A percentile compares a stretch with the other conserved stretches of the same genome.
phyloP scores from a whole-genome alignment of 2,888 invertebrate species.

The Stegana nigrithorax region DNA sequence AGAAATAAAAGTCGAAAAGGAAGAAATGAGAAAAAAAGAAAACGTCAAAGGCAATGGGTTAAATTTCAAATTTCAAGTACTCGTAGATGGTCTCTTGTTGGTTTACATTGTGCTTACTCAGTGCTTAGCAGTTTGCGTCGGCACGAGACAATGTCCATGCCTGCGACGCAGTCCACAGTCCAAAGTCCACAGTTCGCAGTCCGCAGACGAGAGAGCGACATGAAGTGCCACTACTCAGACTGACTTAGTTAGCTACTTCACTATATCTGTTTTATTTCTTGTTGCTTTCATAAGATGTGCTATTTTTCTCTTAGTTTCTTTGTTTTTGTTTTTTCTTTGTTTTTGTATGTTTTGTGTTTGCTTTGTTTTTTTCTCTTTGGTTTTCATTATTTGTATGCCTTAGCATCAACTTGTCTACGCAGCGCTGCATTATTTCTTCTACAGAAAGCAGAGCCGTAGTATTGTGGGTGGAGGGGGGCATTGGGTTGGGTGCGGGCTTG shows the following conservation, averaged over 20 bases:
- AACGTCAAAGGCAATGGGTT: slow-evolving; percentile 28
- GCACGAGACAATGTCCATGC: slow-evolving; percentile 5
- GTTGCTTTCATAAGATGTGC: no score
- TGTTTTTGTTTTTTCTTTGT: slow-evolving; percentile 1
- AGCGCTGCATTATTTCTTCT: background rate
- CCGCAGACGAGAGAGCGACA: no score
- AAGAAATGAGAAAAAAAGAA: background rate
- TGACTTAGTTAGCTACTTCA: slow-evolving; percentile 58
- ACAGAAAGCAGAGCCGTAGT: no score
- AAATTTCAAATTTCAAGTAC: slow-evolving; percentile 42
- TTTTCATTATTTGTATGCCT: background rate
- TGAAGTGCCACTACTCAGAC: slow-evolving; percentile 21
- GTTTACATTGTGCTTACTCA: slow-evolving; percentile 24
- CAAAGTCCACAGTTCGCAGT: no score
- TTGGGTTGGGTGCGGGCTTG: background rate
- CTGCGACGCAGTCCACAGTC: background rate
- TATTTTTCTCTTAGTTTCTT: slow-evolving; percentile 33
- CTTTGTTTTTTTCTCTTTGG: background rate
- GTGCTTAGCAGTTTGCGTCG: background rate
- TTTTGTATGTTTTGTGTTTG: slow-evolving; percentile 7
- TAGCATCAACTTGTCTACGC: slow-evolving; percentile 14
- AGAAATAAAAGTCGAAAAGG: background rate
- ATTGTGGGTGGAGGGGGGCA: slow-evolving; percentile 48
- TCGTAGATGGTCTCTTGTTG: slow-evolving; percentile 37
- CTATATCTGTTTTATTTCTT: background rate